phyloP scores from a whole-genome alignment of 2,113 vertebrate species.

The Turdus rufiventris region DNA sequence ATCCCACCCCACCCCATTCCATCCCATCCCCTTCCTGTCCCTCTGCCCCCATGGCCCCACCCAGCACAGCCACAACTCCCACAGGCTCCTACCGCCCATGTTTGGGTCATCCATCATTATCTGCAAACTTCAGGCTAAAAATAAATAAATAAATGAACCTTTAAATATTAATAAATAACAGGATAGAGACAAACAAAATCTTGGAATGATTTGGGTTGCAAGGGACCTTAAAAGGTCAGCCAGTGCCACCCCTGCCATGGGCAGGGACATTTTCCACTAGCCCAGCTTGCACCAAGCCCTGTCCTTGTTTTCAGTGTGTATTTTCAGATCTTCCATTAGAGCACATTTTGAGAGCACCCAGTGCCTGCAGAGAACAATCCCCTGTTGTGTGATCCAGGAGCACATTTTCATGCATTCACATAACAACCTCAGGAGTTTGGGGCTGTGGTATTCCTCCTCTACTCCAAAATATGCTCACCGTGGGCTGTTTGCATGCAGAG shows the following conservation, averaged over 20 bases:
- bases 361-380: not conserved
- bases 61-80: not conserved
- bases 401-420: not conserved
- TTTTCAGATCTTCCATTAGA: not conserved
- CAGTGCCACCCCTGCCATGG: not conserved
- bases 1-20: too few species aligned
- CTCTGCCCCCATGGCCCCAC: not conserved
- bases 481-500: not conserved
- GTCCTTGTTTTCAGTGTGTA: not conserved
- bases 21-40: fast-evolving
- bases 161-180: not conserved
- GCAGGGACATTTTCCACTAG: not conserved
- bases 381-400: not conserved
- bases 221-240: not conserved
- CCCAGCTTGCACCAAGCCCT: fast-evolving
- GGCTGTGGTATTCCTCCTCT: not conserved
- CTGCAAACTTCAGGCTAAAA: not conserved
- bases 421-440: not conserved
- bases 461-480: not conserved
- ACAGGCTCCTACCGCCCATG: fast-evolving
- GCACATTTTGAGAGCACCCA: fast-evolving
- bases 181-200: not conserved
- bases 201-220: not conserved
- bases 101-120: not conserved
- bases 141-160: not conserved